Conservation (phyloP, 2,888 invertebrate species). For the Sarcophaga subvicina region DNA sequence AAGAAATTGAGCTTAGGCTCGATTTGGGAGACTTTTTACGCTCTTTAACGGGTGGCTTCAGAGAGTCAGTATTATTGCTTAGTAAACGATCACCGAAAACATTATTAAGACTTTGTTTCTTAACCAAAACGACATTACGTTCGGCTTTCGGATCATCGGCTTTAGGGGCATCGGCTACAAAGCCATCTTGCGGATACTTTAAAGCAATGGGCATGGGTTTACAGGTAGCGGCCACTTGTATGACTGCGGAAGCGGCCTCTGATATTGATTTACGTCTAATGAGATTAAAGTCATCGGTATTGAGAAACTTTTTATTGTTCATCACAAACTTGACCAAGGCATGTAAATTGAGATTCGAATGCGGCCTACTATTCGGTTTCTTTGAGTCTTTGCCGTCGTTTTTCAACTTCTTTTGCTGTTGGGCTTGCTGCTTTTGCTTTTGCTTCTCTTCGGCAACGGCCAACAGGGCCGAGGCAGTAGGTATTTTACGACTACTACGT, state of each 20-base stretch:
- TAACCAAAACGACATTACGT: slow-evolving; percentile 76
- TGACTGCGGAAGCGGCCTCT: slow-evolving; percentile 74
- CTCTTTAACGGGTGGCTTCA: slow-evolving; percentile 59
- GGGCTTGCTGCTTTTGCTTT: slow-evolving; percentile 22
- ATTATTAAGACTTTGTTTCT: slow-evolving; percentile 73
- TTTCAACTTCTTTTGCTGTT: slow-evolving; percentile 62
- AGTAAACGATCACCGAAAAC: slow-evolving; percentile 72
- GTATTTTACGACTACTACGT: slow-evolving; percentile 75
- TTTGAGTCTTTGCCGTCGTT: slow-evolving; percentile 66
- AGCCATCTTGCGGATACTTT: slow-evolving; percentile 72
- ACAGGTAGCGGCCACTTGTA: slow-evolving; percentile 73
- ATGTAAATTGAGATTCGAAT: slow-evolving; percentile 77
- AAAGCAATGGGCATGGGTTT: slow-evolving; percentile 74
- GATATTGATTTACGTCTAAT: slow-evolving; percentile 77
- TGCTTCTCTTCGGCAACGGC: slow-evolving; percentile 54
- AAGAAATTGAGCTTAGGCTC: not conserved
- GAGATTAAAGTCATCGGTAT: slow-evolving; percentile 77
- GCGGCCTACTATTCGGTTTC: slow-evolving; percentile 70
- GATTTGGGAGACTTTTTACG: slow-evolving; percentile 45
- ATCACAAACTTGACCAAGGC: slow-evolving; percentile 78
- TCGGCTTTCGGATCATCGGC: slow-evolving; percentile 73
- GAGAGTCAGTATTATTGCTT: slow-evolving; percentile 55
- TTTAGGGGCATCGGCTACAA: slow-evolving; percentile 72
- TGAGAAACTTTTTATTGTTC: slow-evolving; percentile 76
- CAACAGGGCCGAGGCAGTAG: slow-evolving; percentile 71